Base-by-base conservation (phyloP, 1,140 invertebrate species). In the Drosophila melanica region DNA sequence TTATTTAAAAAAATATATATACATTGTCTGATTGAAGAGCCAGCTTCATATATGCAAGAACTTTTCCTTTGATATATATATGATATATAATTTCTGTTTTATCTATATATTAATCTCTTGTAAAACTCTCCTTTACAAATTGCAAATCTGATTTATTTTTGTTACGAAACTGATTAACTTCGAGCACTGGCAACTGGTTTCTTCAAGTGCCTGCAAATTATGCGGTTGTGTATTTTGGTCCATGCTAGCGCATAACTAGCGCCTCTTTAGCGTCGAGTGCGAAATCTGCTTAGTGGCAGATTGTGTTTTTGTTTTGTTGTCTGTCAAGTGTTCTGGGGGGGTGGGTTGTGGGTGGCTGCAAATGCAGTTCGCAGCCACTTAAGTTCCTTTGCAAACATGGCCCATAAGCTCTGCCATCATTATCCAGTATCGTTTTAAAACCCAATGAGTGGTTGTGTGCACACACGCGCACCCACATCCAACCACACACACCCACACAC, bases 341-440 rank as follows among this genome's bases (percentile, higher is more conserved):
- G 27, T n/a, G 27, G 45, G 9, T 27, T 0, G 27, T 5, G 0
- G 6, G 20, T 51, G 54, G 18, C 58, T 57, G 62, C 79, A 85
- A 87, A 75, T 87, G 81, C 81, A 81, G 75, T 81, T 79, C 58
- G 50, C 63, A 54, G 75, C 39, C 78, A 86, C 82, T 87, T 86
- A 82, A 77, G 71, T 71, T 77, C 20, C 35, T 72, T 35, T 30
- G 65, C 77, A 87, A 87, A 87, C 84, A 86, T 27, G 53, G 45
- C 79, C 60, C 60, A 82, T 77, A 82, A 86, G 81, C 82, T 81
- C 79, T 54, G 63, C 74, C 77, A 74, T 67, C 65, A 75, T 65
- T 35, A 58, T 47, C 45, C 53, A 57, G 63, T 81, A 86, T 55
- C 70, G 75, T 63, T 86, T 80, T 71, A 55, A 81, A 71, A 70